phyloP scores from a whole-genome alignment of 2,797 vertebrate species.

The Anomalospiza imberbis region DNA sequence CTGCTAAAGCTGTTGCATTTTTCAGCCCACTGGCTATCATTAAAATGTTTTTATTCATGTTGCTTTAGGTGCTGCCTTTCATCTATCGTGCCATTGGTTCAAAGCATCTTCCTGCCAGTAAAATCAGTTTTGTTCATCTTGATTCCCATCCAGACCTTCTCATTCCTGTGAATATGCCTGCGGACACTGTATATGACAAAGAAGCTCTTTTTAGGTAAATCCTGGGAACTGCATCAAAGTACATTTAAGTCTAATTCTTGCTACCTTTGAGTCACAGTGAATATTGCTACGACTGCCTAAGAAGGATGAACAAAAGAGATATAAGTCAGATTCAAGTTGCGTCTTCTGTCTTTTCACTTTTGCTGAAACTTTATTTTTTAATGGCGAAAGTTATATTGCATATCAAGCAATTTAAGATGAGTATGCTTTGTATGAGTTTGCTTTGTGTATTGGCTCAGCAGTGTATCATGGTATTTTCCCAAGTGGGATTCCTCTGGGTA shows the following conservation, averaged over 20 bases:
- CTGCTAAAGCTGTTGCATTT: background rate
- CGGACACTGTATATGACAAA: slow-evolving; percentile 92
- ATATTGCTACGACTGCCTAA: background rate
- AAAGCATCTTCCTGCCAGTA: slow-evolving; percentile 84
- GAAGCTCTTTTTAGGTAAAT: slow-evolving; percentile 87
- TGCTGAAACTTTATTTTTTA: background rate
- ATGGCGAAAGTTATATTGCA: rapidly evolving
- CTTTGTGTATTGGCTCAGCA: background rate
- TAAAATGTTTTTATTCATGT: background rate
- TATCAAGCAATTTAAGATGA: background rate
- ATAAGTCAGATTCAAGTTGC: background rate
- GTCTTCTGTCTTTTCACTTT: background rate
- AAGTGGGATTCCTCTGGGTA: background rate
- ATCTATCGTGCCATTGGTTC: slow-evolving; percentile 95
- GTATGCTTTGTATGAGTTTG: no score
- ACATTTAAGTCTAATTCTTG: background rate
- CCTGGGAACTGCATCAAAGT: background rate
- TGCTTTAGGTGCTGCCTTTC: slow-evolving; percentile 85
- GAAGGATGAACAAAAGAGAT: background rate
- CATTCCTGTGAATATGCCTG: slow-evolving; percentile 94
- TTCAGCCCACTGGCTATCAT: background rate
- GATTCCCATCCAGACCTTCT: slow-evolving; percentile 97
- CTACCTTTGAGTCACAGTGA: background rate
- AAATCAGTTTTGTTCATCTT: slow-evolving; percentile 89
- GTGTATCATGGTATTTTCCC: background rate